Conservation (phyloP, 2,113 vertebrate genomes). For the Emydura subglobosa region DNA sequence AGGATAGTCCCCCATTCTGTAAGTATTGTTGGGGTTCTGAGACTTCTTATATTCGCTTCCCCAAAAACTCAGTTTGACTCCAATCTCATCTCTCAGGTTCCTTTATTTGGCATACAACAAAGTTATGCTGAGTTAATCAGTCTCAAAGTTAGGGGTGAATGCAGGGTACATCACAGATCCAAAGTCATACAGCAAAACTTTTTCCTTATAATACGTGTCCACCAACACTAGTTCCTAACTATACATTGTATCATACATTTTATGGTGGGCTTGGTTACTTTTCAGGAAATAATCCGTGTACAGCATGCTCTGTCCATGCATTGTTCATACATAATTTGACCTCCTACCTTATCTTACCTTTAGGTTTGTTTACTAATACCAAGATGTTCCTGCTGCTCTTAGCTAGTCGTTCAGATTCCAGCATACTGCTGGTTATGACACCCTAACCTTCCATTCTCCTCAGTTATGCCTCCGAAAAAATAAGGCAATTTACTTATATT, state of each 20-base stretch:
- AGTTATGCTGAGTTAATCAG: neutral
- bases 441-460: neutral
- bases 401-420: neutral
- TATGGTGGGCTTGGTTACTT: neutral
- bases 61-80: neutral
- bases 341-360: neutral
- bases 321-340: neutral
- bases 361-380: neutral
- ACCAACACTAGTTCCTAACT: too few relatives aligned
- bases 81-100: neutral
- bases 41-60: neutral
- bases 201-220: neutral
- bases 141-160: neutral
- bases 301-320: neutral
- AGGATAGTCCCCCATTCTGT: neutral
- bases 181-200: neutral
- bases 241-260: neutral
- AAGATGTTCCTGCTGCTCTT: neutral
- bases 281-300: neutral
- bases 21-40: neutral
- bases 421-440: neutral
- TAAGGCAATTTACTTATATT: neutral
- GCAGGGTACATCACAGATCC: neutral
- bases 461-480: neutral
- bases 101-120: neutral